Conservation (phyloP, 1,140 invertebrate genomes). For the Melanaphis sacchari region DNA sequence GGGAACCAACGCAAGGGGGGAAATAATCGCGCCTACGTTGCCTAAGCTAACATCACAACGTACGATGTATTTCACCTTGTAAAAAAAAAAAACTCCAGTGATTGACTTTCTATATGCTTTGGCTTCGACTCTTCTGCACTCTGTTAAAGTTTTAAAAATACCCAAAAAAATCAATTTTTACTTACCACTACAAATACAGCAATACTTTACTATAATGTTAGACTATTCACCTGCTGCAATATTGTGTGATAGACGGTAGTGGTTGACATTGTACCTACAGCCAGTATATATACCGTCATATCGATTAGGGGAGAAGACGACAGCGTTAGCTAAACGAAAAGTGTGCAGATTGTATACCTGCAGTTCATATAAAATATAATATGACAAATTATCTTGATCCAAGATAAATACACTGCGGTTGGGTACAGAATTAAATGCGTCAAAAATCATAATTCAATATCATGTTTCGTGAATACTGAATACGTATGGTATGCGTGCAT, state of each 20-base stretch:
- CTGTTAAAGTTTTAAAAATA: background rate
- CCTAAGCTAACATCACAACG: background rate
- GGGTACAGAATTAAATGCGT: background rate
- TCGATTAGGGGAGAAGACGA: conserved; percentile 30
- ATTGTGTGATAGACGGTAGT: background rate
- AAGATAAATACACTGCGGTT: background rate
- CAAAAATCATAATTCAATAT: background rate
- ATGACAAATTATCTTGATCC: background rate
- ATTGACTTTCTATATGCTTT: conserved; percentile 20
- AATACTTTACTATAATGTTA: background rate
- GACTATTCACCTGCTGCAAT: background rate
- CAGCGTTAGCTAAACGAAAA: conserved; percentile 25
- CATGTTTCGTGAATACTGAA: background rate
- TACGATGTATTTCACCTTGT: background rate
- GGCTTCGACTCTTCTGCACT: background rate
- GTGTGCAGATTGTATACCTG: background rate
- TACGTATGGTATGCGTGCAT: too few species aligned
- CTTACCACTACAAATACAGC: background rate
- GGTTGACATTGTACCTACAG: background rate
- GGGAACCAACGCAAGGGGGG: conserved; percentile 30
- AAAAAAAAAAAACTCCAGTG: background rate
- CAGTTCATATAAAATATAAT: background rate
- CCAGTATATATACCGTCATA: background rate
- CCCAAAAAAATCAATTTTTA: conserved; percentile 49
- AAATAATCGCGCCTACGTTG: conserved; percentile 35